Percentiles rank a stretch among this genome's conserved stretches.
Conservation (phyloP, 2,797 vertebrate genomes). For the Paedocypris micromegethes region DNA sequence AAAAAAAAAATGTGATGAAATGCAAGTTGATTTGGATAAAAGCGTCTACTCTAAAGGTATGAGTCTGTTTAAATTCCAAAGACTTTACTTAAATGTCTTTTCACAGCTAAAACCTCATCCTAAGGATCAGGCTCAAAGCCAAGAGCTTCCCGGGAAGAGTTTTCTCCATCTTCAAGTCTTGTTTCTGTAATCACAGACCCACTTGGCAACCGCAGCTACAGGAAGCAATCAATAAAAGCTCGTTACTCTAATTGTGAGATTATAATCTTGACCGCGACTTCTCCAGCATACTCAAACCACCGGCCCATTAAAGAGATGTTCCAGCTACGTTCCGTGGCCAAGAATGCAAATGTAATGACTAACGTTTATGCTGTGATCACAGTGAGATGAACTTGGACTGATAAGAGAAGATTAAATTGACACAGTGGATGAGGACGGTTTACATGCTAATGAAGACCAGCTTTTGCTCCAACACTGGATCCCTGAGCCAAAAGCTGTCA, state of each 20-base stretch:
- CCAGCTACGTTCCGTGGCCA: constrained; percentile 46
- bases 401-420: constrained; percentile 20
- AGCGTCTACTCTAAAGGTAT: too few relatives aligned
- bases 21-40: too few relatives aligned
- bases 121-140: constrained; percentile 55
- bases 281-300: constrained; percentile 74
- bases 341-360: constrained; percentile 42
- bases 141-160: constrained; percentile 46
- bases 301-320: constrained; percentile 75
- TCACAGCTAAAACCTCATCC: constrained; percentile 4
- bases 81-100: neutral
- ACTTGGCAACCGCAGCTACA: constrained; percentile 66
- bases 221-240: constrained; percentile 77
- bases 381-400: constrained; percentile 20
- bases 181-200: constrained; percentile 68
- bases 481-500: too few relatives aligned
- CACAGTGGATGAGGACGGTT: constrained; percentile 8
- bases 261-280: constrained; percentile 73
- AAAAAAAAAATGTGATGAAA: too few relatives aligned
- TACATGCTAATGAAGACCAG: constrained; percentile 13
- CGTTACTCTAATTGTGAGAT: constrained; percentile 78
- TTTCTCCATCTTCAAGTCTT: constrained; percentile 22
- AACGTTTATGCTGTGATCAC: constrained; percentile 25
- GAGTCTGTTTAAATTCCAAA: too few relatives aligned
- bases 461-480: neutral